These are phyloP conservation scores for Archips xylosteana DNA, from an alignment of 2,888 invertebrate species.

Conservation along the genomic window DNA sequence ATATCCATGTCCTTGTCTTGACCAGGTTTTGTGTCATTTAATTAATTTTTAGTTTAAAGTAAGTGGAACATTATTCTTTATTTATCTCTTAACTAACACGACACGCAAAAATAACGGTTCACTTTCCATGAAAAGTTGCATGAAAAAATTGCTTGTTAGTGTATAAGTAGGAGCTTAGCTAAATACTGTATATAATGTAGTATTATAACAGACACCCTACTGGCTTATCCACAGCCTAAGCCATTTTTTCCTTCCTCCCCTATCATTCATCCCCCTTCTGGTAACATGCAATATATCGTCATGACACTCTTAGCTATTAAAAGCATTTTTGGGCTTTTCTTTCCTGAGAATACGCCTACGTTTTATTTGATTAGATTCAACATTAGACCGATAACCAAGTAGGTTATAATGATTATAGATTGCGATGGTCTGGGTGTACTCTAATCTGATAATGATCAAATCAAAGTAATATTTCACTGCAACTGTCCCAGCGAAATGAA, in stretches of 20 bases:
- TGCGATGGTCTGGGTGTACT: background rate
- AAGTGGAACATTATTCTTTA: no score
- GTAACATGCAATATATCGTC: slow-evolving; percentile 15
- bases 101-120: no score
- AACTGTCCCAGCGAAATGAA: background rate
- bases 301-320: slow-evolving; percentile 16
- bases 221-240: slow-evolving; percentile 28
- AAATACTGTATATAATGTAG: background rate
- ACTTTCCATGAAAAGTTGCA: no score
- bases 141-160: no score
- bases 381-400: background rate
- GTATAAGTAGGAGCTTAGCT: no score
- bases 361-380: background rate
- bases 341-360: background rate
- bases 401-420: background rate
- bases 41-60: no score
- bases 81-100: no score
- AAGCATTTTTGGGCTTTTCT: background rate
- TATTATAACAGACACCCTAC: slow-evolving; percentile 16
- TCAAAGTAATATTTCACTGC: background rate
- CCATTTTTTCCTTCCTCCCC: slow-evolving; percentile 29
- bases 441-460: background rate
- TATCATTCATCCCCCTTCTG: slow-evolving; percentile 23
- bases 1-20: no score
- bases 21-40: no score